Conservation (phyloP, 2,888 invertebrate genomes). For the Theretra japonica region DNA sequence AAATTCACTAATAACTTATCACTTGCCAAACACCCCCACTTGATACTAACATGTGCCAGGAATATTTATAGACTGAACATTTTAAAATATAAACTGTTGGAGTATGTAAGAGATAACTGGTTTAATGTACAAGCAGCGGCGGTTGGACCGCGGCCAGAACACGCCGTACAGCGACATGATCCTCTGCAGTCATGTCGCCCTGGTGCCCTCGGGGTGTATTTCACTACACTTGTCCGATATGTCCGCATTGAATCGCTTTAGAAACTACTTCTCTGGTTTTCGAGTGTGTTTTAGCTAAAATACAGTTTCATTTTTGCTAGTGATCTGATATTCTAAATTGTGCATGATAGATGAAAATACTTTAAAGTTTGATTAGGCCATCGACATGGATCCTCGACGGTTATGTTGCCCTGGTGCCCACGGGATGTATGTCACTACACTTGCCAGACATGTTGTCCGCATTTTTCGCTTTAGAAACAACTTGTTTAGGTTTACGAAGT, state of each 20-base stretch:
- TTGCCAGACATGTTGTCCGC: background rate
- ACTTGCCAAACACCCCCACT: too few species aligned
- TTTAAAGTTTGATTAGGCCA: too few species aligned
- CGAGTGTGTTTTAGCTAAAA: too few species aligned
- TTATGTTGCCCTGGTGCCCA: constrained; percentile 47
- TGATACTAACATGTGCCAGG: too few species aligned
- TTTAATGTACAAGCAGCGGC: constrained; percentile 1
- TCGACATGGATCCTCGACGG: constrained; percentile 41
- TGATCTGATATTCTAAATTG: too few species aligned
- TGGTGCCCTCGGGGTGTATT: constrained; percentile 41
- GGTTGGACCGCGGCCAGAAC: constrained; percentile 50
- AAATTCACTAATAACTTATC: too few species aligned
- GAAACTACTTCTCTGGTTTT: too few species aligned
- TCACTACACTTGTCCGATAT: constrained; percentile 29
- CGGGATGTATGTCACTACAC: constrained; percentile 34
- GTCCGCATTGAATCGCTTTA: background rate
- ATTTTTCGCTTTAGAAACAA: background rate
- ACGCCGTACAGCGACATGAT: constrained; percentile 45
- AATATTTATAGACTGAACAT: background rate
- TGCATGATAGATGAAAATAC: too few species aligned
- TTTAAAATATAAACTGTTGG: background rate
- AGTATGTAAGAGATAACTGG: background rate
- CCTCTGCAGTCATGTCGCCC: constrained; percentile 48
- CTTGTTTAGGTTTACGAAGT: background rate
- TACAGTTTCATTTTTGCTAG: too few species aligned